Conservation (phyloP, 2,113 vertebrate species). For the Rhodinocichla rosea region DNA sequence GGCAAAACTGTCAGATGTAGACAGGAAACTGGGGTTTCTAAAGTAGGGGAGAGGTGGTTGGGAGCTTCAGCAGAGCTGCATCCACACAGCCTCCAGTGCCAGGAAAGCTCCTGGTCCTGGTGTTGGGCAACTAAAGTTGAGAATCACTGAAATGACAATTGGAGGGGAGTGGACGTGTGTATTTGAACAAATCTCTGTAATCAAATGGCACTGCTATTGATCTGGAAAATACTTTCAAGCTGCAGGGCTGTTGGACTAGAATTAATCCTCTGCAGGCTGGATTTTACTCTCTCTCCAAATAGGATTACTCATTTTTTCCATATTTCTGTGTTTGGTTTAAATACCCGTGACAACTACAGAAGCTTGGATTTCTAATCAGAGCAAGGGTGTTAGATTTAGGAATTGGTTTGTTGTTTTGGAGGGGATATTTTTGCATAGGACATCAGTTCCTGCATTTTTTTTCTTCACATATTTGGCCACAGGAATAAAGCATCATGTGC, state of each 20-base stretch:
- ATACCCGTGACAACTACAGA: slow-evolving; percentile 7
- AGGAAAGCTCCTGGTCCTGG: background rate
- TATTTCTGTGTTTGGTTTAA: slow-evolving; percentile 52
- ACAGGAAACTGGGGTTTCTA: background rate
- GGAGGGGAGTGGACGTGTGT: background rate
- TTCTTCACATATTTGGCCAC: background rate
- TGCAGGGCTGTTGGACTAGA: background rate
- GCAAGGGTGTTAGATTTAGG: background rate
- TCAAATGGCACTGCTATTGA: background rate
- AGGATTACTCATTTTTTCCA: slow-evolving; percentile 55
- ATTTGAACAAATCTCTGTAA: background rate
- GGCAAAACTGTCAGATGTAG: background rate
- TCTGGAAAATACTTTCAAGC: slow-evolving; percentile 33
- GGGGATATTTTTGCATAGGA: background rate
- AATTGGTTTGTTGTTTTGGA: background rate
- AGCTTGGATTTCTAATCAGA: slow-evolving; percentile 37
- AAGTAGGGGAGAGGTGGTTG: background rate
- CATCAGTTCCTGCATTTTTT: background rate
- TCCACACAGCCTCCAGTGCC: background rate
- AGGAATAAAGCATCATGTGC: background rate
- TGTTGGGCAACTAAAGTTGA: background rate
- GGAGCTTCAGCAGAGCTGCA: background rate
- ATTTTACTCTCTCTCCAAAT: slow-evolving; percentile 30
- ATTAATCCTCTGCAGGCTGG: slow-evolving; percentile 52
- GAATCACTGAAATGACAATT: background rate